phyloP scores from a whole-genome alignment of 2,888 invertebrate genomes.

The Ischnura elegans region DNA sequence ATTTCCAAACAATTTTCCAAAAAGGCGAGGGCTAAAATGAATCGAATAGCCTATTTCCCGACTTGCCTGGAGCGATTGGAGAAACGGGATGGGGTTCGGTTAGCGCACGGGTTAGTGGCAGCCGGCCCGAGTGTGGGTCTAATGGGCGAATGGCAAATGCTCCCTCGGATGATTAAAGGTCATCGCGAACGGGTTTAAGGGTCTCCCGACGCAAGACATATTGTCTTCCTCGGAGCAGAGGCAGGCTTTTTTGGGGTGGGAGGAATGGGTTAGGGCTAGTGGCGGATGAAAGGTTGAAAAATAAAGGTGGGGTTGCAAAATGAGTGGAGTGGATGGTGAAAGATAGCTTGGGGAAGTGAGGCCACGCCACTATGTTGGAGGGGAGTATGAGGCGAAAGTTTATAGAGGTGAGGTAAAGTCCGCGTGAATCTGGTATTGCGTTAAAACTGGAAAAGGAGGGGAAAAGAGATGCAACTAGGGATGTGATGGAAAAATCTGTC shows the following conservation, averaged over 20 bases:
- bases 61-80: too few species aligned
- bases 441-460: neutral
- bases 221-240: neutral
- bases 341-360: too few species aligned
- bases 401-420: neutral
- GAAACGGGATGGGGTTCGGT: neutral
- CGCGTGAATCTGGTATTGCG: neutral
- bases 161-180: slow-evolving; percentile 35
- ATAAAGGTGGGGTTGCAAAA: neutral
- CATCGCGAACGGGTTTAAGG: neutral
- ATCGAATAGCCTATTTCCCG: neutral
- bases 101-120: too few species aligned
- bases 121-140: too few species aligned
- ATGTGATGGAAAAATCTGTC: too few species aligned
- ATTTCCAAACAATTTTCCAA: too few species aligned
- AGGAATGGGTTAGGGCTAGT: neutral
- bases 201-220: neutral
- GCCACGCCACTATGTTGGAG: neutral
- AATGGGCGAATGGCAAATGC: neutral
- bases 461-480: too few species aligned
- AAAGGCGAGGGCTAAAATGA: too few species aligned
- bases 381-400: neutral
- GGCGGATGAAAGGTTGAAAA: neutral
- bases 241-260: neutral
- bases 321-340: slow-evolving; percentile 12